phyloP scores from a whole-genome alignment of 2,888 invertebrate genomes.

The Morinoia aosen region DNA sequence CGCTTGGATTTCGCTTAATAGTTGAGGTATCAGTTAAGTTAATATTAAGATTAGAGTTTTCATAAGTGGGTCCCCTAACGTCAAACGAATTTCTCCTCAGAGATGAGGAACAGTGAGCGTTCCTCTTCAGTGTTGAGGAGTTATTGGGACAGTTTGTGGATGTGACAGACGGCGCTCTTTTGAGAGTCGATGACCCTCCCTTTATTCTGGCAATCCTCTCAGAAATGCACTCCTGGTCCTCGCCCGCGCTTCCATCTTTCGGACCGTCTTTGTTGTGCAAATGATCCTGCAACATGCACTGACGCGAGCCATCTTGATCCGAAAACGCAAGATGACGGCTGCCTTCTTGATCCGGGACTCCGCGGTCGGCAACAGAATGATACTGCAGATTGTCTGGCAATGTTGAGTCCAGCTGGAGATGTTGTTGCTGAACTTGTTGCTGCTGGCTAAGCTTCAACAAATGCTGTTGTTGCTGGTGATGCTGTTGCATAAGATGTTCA shows the following conservation, averaged over 20 bases:
- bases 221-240: conserved; percentile 35
- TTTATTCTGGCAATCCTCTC: conserved; percentile 26
- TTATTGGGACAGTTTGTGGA: not conserved
- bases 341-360: conserved; percentile 23
- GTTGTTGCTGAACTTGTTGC: conserved; percentile 35
- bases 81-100: conserved; percentile 25
- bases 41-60: not conserved
- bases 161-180: conserved; percentile 5
- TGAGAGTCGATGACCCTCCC: conserved; percentile 32
- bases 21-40: conserved; percentile 36
- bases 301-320: conserved; percentile 26
- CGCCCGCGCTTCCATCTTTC: not conserved
- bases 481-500: conserved; percentile 40
- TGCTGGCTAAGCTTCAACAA: conserved; percentile 28
- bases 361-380: not conserved
- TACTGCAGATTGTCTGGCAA: not conserved
- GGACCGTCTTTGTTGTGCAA: conserved; percentile 33
- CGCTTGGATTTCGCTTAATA: conserved; percentile 11
- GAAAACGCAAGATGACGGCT: not conserved
- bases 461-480: conserved; percentile 34
- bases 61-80: conserved; percentile 9
- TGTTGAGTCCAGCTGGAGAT: not conserved
- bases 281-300: not conserved
- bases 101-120: not conserved
- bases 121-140: not conserved